Conservation (phyloP, 2,113 vertebrate genomes). For the Campylorhamphus procurvoides region DNA sequence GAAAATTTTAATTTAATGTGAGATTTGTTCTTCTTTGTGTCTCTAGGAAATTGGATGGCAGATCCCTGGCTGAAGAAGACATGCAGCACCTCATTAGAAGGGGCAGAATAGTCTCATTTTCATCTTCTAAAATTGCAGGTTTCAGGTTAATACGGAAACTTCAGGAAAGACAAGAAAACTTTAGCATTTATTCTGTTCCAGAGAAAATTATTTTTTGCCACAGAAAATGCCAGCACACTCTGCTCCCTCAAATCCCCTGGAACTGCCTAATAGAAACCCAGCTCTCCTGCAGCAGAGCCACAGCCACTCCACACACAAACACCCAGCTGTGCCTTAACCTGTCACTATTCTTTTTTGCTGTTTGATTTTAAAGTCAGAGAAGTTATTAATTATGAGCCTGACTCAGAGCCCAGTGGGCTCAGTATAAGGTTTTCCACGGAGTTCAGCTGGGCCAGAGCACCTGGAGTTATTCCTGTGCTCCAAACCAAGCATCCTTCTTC, state of each 20-base stretch:
- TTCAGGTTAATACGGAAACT: not conserved
- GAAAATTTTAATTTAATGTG: not conserved
- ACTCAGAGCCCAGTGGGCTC: not conserved
- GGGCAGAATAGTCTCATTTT: not conserved
- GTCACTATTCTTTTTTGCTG: not conserved
- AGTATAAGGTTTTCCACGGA: not conserved
- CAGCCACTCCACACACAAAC: not conserved
- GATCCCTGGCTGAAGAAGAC: not conserved
- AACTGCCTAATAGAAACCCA: not conserved
- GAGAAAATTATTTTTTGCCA: not conserved
- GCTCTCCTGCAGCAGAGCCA: not conserved
- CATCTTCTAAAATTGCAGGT: not conserved
- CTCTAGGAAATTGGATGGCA: not conserved
- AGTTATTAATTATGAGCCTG: not conserved
- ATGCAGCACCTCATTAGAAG: fast-evolving
- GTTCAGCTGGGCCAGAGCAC: not conserved
- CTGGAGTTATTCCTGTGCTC: not conserved
- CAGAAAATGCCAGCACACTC: not conserved
- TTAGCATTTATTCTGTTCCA: not conserved
- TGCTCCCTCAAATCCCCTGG: not conserved
- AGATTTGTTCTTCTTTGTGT: not conserved
- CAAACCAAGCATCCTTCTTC: not conserved
- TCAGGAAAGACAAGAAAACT: not conserved
- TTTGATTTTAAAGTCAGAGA: not conserved
- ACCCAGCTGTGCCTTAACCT: not conserved